Evolutionary conservation across 2,888 invertebrate genomes (phyloP), one percentile per base, ranked within the genome.

Genomic region (Harmothoe impar): DNA sequence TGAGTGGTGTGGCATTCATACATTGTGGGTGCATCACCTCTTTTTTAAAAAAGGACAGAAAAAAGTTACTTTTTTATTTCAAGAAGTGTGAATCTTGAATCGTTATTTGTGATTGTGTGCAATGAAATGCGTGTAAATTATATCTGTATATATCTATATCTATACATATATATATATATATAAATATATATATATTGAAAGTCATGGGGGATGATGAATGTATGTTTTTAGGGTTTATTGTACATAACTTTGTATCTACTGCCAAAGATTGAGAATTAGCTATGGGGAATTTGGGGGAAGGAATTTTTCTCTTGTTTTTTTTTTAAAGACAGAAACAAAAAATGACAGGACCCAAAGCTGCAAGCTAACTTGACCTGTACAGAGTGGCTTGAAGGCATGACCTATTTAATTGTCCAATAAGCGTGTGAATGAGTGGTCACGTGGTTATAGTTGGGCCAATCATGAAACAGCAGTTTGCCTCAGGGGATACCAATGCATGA

Each of bases 251-350:
- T 86, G 54, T 86, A 86, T 86, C 86, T 86, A 54, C 86, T 86
- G 86, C 86, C 86, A 86, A 86, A 86, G 86, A 86, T 81, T 81
- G 81, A 81, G 81, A 35, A 81, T 81, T 81, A 81, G 81, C 43
- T 81, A 81, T 77, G 15, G 77, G 77, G 77, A 31, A 31, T 81
- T 81, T 33, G 33, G 35, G 81, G 43, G 33, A 7, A 17, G 81
- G 23, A 17, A 35, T 35, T 20, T 35, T 10, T 77, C 3, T 77
- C 25, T 25, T 31, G 20, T 25, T 25, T 77, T 25, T 5, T 77
- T 33, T 62, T 62, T 62, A n/a, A 62, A 62, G 43, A 43, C 17
- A 43, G 31, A 31, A 23, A 31, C 17, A 77, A 29, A 31, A 20
- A 33, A 33, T 15, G 35, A 81, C 33, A 43, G 43, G 35, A 35